Conservation (phyloP, 1,140 invertebrate genomes). For the Heliconius hermathena region DNA sequence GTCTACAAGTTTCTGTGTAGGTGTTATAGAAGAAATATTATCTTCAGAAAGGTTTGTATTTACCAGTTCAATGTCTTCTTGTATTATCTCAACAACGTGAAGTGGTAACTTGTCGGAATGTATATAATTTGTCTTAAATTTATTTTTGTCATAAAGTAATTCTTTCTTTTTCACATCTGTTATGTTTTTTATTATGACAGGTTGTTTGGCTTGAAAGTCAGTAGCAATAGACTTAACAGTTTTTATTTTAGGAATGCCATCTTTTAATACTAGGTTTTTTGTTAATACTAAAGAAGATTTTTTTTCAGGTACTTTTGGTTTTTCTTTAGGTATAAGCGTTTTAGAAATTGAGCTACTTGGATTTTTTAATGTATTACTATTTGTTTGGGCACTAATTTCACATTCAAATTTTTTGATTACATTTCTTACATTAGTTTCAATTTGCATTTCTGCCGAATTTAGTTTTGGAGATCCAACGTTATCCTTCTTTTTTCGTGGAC, state of each 20-base stretch:
- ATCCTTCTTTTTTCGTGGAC: constrained; percentile 49
- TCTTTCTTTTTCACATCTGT: constrained; percentile 64
- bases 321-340: constrained; percentile 53
- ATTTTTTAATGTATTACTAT: constrained; percentile 55
- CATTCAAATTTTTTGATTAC: constrained; percentile 76
- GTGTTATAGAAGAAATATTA: constrained; percentile 19
- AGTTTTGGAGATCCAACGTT: constrained; percentile 43
- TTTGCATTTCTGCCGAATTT: constrained; percentile 34
- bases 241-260: constrained; percentile 78
- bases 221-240: constrained; percentile 60
- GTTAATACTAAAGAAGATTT: constrained; percentile 76
- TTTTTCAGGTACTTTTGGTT: constrained; percentile 81
- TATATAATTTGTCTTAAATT: constrained; percentile 75
- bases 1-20: constrained; percentile 27
- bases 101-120: constrained; percentile 70
- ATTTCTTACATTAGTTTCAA: constrained; percentile 67
- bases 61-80: constrained; percentile 61
- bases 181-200: constrained; percentile 25
- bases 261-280: constrained; percentile 77
- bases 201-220: constrained; percentile 43
- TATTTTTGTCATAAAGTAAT: constrained; percentile 71
- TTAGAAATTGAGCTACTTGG: constrained; percentile 41
- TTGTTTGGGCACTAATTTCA: constrained; percentile 71
- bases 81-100: constrained; percentile 75
- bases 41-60: constrained; percentile 23